Percentiles rank a stretch among this genome's conserved stretches.
phyloP scores from a whole-genome alignment of 1,140 invertebrate species.

The Bicyclus anynana region DNA sequence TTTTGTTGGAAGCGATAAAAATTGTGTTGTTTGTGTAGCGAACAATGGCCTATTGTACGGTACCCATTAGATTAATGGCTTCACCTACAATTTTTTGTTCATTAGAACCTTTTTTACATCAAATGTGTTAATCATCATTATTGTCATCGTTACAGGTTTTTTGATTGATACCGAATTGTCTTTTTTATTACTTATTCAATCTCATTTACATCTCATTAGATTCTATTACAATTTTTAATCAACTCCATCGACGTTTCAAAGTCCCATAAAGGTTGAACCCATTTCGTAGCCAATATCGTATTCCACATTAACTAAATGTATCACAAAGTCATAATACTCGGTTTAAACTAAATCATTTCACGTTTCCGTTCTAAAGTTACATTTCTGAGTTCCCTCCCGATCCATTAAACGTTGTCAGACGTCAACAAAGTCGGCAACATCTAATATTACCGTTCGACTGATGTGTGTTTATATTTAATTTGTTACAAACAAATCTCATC shows the following conservation, averaged over 20 bases:
- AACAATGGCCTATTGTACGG: slow-evolving; percentile 62
- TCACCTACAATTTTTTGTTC: slow-evolving; percentile 2
- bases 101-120: slow-evolving; percentile 7
- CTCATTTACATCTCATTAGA: background rate
- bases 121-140: slow-evolving; percentile 5
- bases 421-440: slow-evolving; percentile 36
- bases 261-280: slow-evolving; percentile 1
- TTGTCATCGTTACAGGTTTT: background rate
- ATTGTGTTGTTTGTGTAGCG: slow-evolving; percentile 37
- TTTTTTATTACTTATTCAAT: too few species aligned
- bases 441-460: slow-evolving; percentile 47
- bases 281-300: slow-evolving; percentile 30
- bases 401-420: slow-evolving; percentile 53
- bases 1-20: slow-evolving; percentile 40
- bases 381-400: slow-evolving; percentile 33
- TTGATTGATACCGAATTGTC: too few species aligned
- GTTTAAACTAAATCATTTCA: slow-evolving; percentile 49
- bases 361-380: slow-evolving; percentile 50
- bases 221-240: background rate
- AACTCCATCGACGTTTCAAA: background rate
- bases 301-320: slow-evolving; percentile 34
- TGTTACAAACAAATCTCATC: slow-evolving; percentile 48
- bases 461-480: slow-evolving; percentile 58
- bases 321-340: slow-evolving; percentile 42
- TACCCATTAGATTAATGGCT: slow-evolving; percentile 1